These are phyloP conservation scores for Xenus cinereus DNA, from an alignment of 2,113 vertebrate species.

Conservation along the genomic window DNA sequence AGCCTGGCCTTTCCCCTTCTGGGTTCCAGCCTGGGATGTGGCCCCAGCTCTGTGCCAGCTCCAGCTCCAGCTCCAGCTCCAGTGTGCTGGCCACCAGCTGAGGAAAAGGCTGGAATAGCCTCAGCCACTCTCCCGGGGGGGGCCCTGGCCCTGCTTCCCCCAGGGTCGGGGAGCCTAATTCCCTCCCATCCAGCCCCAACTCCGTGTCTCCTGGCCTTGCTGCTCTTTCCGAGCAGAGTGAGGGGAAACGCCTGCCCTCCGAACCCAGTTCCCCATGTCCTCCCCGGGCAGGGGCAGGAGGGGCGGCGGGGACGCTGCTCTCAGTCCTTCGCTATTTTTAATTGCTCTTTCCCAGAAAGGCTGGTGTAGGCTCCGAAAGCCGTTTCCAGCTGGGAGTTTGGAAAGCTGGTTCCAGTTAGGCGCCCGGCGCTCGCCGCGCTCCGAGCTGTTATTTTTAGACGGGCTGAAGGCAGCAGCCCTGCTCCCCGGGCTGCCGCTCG, in stretches of 20 bases:
- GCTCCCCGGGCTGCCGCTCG: not conserved
- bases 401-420: constrained; percentile 64
- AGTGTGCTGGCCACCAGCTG: not conserved
- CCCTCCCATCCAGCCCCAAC: not conserved
- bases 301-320: not conserved
- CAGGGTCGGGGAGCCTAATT: not conserved
- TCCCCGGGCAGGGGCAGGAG: not conserved
- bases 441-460: constrained; percentile 32
- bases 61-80: not conserved
- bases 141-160: not conserved
- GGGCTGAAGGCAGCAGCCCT: not conserved
- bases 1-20: not conserved
- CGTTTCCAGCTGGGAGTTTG: constrained; percentile 33
- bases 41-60: not conserved
- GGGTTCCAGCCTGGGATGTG: not conserved
- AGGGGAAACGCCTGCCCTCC: not conserved
- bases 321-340: constrained; percentile 27
- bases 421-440: not conserved
- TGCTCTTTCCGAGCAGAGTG: not conserved
- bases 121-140: not conserved
- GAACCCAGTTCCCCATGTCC: accelerated
- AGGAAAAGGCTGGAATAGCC: not conserved
- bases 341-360: constrained; percentile 51
- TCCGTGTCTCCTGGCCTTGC: not conserved
- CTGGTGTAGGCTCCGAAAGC: not conserved